Conservation (phyloP, 2,113 vertebrate genomes). For the Alces alces region DNA sequence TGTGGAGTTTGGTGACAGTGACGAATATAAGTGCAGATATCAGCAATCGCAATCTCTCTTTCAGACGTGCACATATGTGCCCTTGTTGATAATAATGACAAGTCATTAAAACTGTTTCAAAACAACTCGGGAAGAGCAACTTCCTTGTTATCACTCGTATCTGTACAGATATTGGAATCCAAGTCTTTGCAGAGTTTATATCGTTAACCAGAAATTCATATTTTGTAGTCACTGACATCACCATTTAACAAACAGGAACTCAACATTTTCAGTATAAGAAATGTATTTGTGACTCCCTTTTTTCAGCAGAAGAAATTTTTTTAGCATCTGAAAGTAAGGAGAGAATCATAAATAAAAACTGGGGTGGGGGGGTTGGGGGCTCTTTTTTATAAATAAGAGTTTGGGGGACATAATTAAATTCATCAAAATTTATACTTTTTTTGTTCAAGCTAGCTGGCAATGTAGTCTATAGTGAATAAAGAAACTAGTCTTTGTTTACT, state of each 20-base stretch:
- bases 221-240: conserved; percentile 53
- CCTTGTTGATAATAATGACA: conserved; percentile 25
- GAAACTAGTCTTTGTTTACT: not conserved
- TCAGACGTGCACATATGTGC: not conserved
- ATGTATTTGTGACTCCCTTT: conserved; percentile 42
- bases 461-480: not conserved
- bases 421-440: not conserved
- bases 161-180: conserved; percentile 57
- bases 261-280: conserved; percentile 65
- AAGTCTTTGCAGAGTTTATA: conserved; percentile 48
- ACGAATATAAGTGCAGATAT: conserved; percentile 46
- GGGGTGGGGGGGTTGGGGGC: not conserved
- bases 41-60: conserved; percentile 31
- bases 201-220: conserved; percentile 40
- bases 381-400: not conserved
- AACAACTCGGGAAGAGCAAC: not conserved
- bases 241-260: conserved; percentile 56
- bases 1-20: conserved; percentile 39
- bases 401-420: not conserved
- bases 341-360: not conserved
- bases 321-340: conserved; percentile 37
- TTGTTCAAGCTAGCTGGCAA: not conserved
- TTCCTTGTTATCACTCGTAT: conserved; percentile 39
- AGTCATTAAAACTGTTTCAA: conserved; percentile 16
- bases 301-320: not conserved